phyloP scores from a whole-genome alignment of 2,888 invertebrate species.

The Agrilus biguttatus region DNA sequence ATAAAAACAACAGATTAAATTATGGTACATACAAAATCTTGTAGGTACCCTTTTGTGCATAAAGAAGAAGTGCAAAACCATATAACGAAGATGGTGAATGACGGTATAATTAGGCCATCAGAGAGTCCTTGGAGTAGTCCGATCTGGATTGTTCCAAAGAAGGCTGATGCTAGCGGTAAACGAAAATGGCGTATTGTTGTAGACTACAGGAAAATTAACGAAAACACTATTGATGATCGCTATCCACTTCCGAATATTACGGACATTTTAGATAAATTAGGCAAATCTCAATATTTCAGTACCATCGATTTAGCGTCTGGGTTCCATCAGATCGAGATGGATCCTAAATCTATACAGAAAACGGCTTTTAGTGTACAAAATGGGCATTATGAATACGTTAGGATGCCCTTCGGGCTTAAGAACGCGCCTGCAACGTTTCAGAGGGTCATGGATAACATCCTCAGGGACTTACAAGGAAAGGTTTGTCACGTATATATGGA shows the following conservation, averaged over 20 bases:
- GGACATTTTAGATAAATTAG: slow-evolving; percentile 12
- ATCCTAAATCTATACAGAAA: slow-evolving; percentile 11
- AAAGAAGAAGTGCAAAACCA: slow-evolving; percentile 16
- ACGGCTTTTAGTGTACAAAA: slow-evolving; percentile 17
- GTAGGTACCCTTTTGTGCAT: slow-evolving; percentile 16
- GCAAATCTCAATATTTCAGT: slow-evolving; percentile 8
- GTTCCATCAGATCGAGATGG: slow-evolving; percentile 14
- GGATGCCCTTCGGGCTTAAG: slow-evolving; percentile 22
- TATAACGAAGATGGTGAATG: slow-evolving; percentile 11
- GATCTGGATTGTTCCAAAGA: slow-evolving; percentile 17
- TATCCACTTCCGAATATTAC: slow-evolving; percentile 5
- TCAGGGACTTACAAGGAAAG: slow-evolving; percentile 14
- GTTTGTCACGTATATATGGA: slow-evolving; percentile 15
- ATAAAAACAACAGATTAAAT: slow-evolving; percentile 15
- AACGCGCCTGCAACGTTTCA: slow-evolving; percentile 21
- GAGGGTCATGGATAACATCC: slow-evolving; percentile 17
- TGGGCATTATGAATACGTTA: slow-evolving; percentile 19
- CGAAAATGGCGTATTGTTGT: slow-evolving; percentile 15
- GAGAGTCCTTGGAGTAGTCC: slow-evolving; percentile 14
- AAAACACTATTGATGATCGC: neutral
- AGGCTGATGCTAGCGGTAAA: slow-evolving; percentile 11
- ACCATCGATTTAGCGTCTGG: slow-evolving; percentile 11
- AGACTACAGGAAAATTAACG: slow-evolving; percentile 12
- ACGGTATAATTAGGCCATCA: slow-evolving; percentile 13
- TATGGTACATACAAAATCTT: slow-evolving; percentile 14